Evolutionary conservation across 2,888 invertebrate species (phyloP), one percentile per base, ranked within the genome.

Genomic region (Tenthredo scrophulariae): DNA sequence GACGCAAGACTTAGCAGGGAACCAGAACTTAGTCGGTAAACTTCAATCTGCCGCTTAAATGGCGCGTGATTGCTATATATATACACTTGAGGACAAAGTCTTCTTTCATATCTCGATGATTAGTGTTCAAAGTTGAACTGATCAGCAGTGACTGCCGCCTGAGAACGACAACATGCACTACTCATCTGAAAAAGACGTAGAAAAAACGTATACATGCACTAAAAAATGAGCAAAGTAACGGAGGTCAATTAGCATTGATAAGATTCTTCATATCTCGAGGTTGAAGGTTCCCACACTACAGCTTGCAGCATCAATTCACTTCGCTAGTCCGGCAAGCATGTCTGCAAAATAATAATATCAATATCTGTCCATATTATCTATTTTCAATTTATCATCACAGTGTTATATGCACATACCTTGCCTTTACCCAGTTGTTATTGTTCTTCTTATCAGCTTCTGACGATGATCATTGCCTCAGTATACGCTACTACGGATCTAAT

Each of bases 1-100:
- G 80, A 62, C 62, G 80, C 80, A 26, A 33, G 33, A 50, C 26
- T 22, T 62, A 80, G 58, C 80, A 80, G 80, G 80, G 80, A 13
- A 80, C 40, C 80, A 80, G 80, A 62, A 80, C 9, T 13, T 18
- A 22, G 40, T n/a, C 5, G 80, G 33, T 80, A 62, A 40, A 80
- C 22, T 80, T 33, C 5, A 80, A 22, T 40, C 79, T 62, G 26
- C 79, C 79, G 79, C 62, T 80, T 22, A 62, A 80, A 80, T 80
- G 80, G 80, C 80, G 80, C 29, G 13, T 80, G 15, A 54, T 50
- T 26, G 26, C 26, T 22, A 62, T 58, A 33, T n/a, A 9, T 5
- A 26, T 37, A 13, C n/a, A 54, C 40, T 62, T 62, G 62, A 40
- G 29, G 77, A 29, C 46, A 80, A 80, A 37, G 58, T 80, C 50